Base-by-base conservation (phyloP, 92 coral and sea anemone genomes). In the Porites evermanni region DNA sequence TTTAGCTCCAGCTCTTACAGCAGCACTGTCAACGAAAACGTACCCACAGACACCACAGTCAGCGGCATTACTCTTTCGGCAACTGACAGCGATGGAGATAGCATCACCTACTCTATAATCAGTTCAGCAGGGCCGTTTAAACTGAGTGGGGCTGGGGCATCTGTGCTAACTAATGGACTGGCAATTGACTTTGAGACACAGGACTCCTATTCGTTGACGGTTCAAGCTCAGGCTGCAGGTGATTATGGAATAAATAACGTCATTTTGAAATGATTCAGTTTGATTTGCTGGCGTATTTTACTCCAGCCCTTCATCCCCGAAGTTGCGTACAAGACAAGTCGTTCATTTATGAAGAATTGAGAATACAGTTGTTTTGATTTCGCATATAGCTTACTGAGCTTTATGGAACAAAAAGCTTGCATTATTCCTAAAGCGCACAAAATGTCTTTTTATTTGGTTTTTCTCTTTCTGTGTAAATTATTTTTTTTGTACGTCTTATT, bases 101-200 rank as follows among this genome's bases (percentile, higher is more conserved):
- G 61, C 21, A 82, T 90, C 32, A 74, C 90, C 21, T 86, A 68
- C 84, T 87, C 91, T 2, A 90, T 90, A 0, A 90, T 71, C 38
- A 90, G 93, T 26, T 90, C 91, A 53, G 64, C 91, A 52, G 93
- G 93, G 18, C 93, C 93, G 19, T 90, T 90, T 70, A 86, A 90
- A 82, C 90, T 90, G 64, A 86, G 88, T n/a, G 70, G 61, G 18
- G 82, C 86, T 64, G 93, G 90, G 8, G 70, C 81, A 0, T 81
- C 76, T 67, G 85, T 90, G 72, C 67, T 90, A 6, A 90, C 93
- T 10, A 90, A 86, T 86, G 93, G 91, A 7, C 72, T 79, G n/a
- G 44, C 74, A 68, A 82, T 90, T 51, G 88, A 90, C 75, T 90
- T 65, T 59, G 93, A 90, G 85, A 67, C 93, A 58, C 79, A 89